phyloP scores from a whole-genome alignment of 2,888 invertebrate genomes.

The Blera fallax region DNA sequence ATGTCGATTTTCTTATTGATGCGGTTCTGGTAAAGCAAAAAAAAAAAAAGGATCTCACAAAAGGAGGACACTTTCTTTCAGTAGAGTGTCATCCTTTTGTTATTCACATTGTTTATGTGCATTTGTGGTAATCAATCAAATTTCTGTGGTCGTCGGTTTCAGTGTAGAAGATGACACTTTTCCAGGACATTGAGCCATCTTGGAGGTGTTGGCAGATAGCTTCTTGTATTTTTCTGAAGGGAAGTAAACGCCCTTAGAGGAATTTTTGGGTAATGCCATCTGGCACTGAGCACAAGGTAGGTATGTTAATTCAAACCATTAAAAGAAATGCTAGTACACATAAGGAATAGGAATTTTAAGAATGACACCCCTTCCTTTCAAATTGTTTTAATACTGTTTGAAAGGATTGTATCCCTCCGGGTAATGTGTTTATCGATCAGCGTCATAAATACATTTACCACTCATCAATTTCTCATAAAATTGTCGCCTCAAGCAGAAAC shows the following conservation, averaged over 20 bases:
- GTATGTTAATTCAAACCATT: too few species aligned
- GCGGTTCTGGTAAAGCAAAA: slow-evolving; percentile 25
- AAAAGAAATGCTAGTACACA: too few species aligned
- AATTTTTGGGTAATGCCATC: too few species aligned
- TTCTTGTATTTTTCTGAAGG: neutral
- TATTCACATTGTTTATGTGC: neutral
- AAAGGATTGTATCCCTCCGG: neutral
- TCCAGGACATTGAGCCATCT: neutral
- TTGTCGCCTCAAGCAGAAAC: slow-evolving; percentile 25
- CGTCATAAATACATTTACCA: slow-evolving; percentile 37
- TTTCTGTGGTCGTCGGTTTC: neutral
- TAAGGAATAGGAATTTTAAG: neutral
- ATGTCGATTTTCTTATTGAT: slow-evolving; percentile 51
- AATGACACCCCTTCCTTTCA: neutral
- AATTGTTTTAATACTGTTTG: neutral
- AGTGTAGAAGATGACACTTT: neutral
- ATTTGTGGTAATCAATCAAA: slow-evolving; percentile 51
- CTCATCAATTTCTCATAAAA: slow-evolving; percentile 57
- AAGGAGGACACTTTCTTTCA: slow-evolving; percentile 36
- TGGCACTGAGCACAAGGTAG: too few species aligned
- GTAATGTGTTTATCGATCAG: slow-evolving; percentile 18
- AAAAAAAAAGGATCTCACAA: slow-evolving; percentile 6
- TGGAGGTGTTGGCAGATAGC: neutral
- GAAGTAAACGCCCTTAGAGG: too few species aligned
- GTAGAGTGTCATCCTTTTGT: slow-evolving; percentile 7